phyloP scores from a whole-genome alignment of 2,888 invertebrate species.

The Artemia sinica region DNA sequence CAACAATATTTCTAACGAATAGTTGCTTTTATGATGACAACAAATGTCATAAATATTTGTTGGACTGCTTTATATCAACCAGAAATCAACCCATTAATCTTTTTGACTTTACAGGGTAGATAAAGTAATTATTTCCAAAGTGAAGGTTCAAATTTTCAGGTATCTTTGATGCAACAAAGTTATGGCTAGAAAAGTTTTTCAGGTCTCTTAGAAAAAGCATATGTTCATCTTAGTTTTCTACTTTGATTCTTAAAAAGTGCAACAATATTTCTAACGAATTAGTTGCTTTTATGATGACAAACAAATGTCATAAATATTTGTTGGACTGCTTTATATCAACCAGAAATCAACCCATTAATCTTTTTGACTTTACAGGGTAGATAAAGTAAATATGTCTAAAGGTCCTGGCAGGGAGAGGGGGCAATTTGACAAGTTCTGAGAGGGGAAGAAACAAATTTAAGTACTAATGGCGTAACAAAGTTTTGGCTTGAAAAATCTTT shows the following conservation, averaged over 20 bases:
- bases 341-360: neutral
- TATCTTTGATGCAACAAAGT: neutral
- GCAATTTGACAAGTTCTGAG: no score
- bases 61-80: constrained; percentile 15
- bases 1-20: neutral
- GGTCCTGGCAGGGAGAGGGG: no score
- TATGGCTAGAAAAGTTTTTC: neutral
- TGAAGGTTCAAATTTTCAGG: no score
- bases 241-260: neutral
- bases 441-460: neutral
- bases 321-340: constrained; percentile 15
- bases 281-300: neutral
- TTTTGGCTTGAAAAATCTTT: neutral
- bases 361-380: no score
- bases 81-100: neutral
- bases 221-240: neutral
- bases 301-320: neutral
- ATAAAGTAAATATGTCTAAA: no score
- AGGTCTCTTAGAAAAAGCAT: neutral
- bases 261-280: neutral
- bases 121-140: neutral
- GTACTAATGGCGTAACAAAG: neutral
- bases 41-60: neutral
- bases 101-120: constrained; percentile 4
- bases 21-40: neutral